Conservation (phyloP, 37 sponge, comb jelly and placozoan genomes). For the Lycopodina hypogea region DNA sequence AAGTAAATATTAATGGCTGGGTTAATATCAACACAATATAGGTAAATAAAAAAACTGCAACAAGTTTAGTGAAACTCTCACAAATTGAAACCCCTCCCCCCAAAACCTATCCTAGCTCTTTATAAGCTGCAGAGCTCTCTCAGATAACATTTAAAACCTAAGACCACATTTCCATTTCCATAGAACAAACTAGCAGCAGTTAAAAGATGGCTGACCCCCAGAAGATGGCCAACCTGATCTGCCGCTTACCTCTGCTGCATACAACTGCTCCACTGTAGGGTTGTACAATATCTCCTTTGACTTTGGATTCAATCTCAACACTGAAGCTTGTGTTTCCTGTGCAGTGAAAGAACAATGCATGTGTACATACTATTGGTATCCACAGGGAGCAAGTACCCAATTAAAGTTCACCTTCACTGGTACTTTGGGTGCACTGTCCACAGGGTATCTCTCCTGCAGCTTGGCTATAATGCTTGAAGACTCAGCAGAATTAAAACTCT, state of each 20-base stretch:
- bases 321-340: constrained; percentile 32
- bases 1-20: too few relatives aligned
- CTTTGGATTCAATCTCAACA: constrained; percentile 54
- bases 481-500: constrained; percentile 19
- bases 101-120: too few relatives aligned
- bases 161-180: too few relatives aligned
- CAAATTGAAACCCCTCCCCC: too few relatives aligned
- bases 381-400: constrained; percentile 22
- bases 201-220: too few relatives aligned
- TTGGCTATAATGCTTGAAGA: constrained; percentile 33
- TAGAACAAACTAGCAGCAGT: too few relatives aligned
- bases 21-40: too few relatives aligned
- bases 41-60: too few relatives aligned
- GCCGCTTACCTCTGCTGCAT: constrained; percentile 72
- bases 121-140: too few relatives aligned
- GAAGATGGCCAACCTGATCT: background rate
- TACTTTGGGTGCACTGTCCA: constrained; percentile 57
- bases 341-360: background rate
- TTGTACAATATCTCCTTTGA: constrained; percentile 83
- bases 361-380: too few relatives aligned
- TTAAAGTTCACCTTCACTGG: constrained; percentile 44
- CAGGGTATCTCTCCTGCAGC: constrained; percentile 36
- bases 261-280: constrained; percentile 87
- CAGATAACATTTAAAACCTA: too few relatives aligned
- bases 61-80: too few relatives aligned